Evolutionary conservation across 2,797 vertebrate genomes (phyloP).

Genomic region (Anniella stebbinsi): DNA sequence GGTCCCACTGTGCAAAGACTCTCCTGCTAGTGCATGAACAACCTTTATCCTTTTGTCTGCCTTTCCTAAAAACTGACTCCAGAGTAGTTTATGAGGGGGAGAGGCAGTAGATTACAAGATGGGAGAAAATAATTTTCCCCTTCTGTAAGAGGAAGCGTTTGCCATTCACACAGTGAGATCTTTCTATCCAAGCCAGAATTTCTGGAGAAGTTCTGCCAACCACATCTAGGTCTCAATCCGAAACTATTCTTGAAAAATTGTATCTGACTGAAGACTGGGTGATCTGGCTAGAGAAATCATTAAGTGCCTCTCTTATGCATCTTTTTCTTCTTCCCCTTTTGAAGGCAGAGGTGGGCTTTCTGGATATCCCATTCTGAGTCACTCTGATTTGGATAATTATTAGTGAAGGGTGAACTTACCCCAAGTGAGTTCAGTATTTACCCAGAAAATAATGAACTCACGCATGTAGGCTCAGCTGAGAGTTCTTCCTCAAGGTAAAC

Average conservation of each 20-base stretch:
- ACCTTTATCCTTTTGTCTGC: not conserved
- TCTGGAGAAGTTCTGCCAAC: not conserved
- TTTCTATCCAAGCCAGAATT: not conserved
- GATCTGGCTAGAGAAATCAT: not conserved
- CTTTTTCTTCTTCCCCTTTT: not conserved
- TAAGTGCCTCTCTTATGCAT: not conserved
- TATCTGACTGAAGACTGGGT: not conserved
- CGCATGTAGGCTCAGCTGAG: no score
- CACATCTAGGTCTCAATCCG: no score
- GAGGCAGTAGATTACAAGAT: not conserved
- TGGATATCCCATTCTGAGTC: no score
- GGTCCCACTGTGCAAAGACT: not conserved
- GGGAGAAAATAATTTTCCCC: not conserved
- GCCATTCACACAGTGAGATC: not conserved
- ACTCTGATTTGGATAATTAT: not conserved
- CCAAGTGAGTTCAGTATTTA: no score
- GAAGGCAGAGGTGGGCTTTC: not conserved
- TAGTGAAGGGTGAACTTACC: no score
- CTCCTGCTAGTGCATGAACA: not conserved
- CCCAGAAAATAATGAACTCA: no score
- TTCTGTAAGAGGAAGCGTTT: not conserved
- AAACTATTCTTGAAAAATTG: no score
- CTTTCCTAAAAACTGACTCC: not conserved
- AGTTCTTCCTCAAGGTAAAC: no score
- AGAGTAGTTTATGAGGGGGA: not conserved